Conservation (phyloP, 2,797 vertebrate genomes). For the Danio choprae region DNA sequence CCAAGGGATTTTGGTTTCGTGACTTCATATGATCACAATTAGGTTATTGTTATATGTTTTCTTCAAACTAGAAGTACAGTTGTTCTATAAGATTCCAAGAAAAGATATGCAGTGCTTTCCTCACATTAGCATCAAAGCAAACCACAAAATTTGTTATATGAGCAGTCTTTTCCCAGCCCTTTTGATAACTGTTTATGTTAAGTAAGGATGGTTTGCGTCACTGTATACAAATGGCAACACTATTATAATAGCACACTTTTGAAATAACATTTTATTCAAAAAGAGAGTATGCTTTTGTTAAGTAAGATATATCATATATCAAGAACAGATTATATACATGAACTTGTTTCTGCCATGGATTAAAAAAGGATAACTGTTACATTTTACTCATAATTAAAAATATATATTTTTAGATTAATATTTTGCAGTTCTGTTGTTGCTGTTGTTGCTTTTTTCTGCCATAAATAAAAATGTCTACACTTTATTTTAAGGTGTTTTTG, state of each 20-base stretch:
- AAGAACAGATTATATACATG: not conserved
- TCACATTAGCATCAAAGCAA: not conserved
- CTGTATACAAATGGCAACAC: not conserved
- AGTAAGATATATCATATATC: not conserved
- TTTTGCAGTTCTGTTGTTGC: no score
- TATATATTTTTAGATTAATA: no score
- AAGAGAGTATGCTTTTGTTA: no score
- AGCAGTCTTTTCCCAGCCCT: not conserved
- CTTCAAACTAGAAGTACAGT: conserved; percentile 4
- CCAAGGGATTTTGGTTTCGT: conserved; percentile 15
- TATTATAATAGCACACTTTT: not conserved
- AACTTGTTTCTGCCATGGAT: no score
- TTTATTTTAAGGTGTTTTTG: no score
- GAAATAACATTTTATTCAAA: not conserved
- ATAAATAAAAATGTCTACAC: no score
- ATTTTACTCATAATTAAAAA: no score
- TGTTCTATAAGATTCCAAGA: not conserved
- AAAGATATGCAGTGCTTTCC: not conserved
- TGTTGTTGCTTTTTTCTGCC: no score
- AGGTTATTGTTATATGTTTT: conserved; percentile 8
- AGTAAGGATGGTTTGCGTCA: not conserved
- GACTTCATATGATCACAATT: conserved; percentile 19
- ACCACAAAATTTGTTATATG: not conserved
- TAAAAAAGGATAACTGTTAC: no score
- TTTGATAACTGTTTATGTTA: conserved; percentile 13